Base-by-base conservation (phyloP, 2,797 vertebrate species). In the Dallia pectoralis region DNA sequence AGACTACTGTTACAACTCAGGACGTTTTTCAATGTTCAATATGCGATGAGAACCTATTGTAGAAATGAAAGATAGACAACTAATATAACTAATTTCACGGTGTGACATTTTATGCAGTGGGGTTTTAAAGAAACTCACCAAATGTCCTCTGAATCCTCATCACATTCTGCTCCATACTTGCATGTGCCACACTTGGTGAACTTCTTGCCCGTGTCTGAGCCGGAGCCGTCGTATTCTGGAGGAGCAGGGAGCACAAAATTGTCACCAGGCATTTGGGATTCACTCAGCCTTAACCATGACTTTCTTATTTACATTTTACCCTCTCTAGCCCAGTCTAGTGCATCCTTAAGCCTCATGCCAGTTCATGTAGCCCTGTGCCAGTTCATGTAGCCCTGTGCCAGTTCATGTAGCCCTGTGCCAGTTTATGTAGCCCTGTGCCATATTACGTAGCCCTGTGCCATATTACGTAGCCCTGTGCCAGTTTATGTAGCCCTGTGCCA, bases 91-190 rank as follows among this genome's bases (percentile, higher is more conserved):
- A 3, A 36, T 36, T 36, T 36, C 7, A 3, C 33, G 33, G 33
- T 44, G 40, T 44, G 40, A 8, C 40, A 11, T 44, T 44, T 44
- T 44, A 44, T 9, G 12, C 40, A 44, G 40, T 8, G 40, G 1
- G 40, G 40, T 32, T 63, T 30, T 15, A 63, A 27, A 63, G 29
- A 63, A 18, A 36, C 95, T 95, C 89, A 98, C 97, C 96, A 97
- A 71, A 97, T 92, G 70, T 96, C 97, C 89, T 98, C 97, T 0
- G 95, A 95, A 90, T 98, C 97, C 81, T 97, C 96, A 32, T 98
- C 97, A 80, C 97, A 98, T 81, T 98, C 97, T 0, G 97, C 96
- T 79, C 96, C 96, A 0, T 96, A 98, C 87, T 96, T 97, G 91
- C 97, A 98, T 9, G 94, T 95, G 80, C 95, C 95, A 82, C 96